These are phyloP conservation scores for Hypomecis atomaria DNA, from an alignment of 2,888 invertebrate species.

Conservation along the genomic window DNA sequence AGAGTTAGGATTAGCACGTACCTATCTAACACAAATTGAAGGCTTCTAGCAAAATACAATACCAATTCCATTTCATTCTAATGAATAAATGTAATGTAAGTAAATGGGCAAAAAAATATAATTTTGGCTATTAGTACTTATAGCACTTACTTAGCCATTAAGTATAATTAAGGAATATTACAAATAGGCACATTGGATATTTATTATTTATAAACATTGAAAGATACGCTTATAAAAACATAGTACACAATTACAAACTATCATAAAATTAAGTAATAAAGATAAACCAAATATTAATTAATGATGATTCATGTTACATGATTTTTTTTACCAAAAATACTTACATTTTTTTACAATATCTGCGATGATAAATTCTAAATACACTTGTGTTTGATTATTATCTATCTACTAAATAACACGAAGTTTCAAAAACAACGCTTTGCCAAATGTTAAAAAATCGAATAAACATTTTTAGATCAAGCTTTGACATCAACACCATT, in stretches of 20 bases:
- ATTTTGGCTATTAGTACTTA: conserved; percentile 16
- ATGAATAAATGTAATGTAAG: too few species aligned
- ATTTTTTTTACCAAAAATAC: neutral
- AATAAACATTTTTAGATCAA: conserved; percentile 21
- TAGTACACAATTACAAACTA: neutral
- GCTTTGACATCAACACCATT: conserved; percentile 24
- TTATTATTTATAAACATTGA: conserved; percentile 16
- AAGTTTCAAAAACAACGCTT: conserved; percentile 40
- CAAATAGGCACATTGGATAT: conserved; percentile 31
- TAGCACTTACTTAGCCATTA: neutral
- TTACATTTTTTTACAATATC: conserved; percentile 18
- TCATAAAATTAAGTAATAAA: neutral
- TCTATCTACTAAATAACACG: conserved; percentile 36
- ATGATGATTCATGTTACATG: conserved; percentile 8
- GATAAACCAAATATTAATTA: conserved; percentile 14
- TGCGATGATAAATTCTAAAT: conserved; percentile 23
- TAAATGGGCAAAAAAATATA: too few species aligned
- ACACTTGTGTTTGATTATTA: conserved; percentile 23
- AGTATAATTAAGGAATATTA: conserved; percentile 7
- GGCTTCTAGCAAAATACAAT: too few species aligned
- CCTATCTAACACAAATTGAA: too few species aligned
- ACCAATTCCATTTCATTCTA: too few species aligned
- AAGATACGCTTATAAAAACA: conserved; percentile 17
- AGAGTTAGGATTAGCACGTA: too few species aligned
- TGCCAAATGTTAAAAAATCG: conserved; percentile 27